Evolutionary conservation across 2,888 invertebrate genomes (phyloP), one percentile per base, ranked within the genome.

Genomic region (Sympetrum striolatum): DNA sequence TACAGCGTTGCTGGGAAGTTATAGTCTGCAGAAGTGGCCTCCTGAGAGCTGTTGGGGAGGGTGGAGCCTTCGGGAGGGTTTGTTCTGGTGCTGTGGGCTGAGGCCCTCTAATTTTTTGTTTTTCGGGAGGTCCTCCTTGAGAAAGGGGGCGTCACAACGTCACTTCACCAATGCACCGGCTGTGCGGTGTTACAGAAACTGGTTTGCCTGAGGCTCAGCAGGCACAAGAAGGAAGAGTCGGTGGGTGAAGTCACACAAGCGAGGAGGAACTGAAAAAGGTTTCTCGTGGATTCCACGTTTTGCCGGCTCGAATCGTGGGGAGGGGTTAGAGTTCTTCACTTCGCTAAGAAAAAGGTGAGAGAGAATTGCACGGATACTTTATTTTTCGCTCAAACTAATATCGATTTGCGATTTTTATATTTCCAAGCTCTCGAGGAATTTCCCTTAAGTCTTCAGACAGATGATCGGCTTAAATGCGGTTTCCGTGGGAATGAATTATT

Each of bases 151-250:
- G 10, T 73, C 25, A 53, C 18, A n/a, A 53, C 53, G 31, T 86
- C n/a, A 37, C 60, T 86, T 58, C 86, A 86, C 60, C 86, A 58
- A 86, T 86, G 86, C 86, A 86, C 60, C 86, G 86, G 86, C 60
- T 86, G 58, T 39, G 86, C 86, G 86, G 86, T 60, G 86, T 58
- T 31, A 25, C 86, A 37, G 60, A 86, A 35, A 60, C 60, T 37
- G 86, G 86, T 86, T 64, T 86, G 35, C 86, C 86, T 58, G 86
- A 86, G 25, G 86, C 86, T n/a, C 58, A 86, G 31, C 86, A 86
- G 86, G 86, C 86, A 22, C 86, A 86, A 86, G 86, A 86, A n/a
- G 86, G 86, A 35, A 58, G 86, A 60, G 86, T 86, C 86, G 86
- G 86, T 15, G 86, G 86, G 18, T 86, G 86, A 86, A 37, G 6